Evolutionary conservation across 2,113 vertebrate species (phyloP).

Genomic region (Lophotis ruficrista): DNA sequence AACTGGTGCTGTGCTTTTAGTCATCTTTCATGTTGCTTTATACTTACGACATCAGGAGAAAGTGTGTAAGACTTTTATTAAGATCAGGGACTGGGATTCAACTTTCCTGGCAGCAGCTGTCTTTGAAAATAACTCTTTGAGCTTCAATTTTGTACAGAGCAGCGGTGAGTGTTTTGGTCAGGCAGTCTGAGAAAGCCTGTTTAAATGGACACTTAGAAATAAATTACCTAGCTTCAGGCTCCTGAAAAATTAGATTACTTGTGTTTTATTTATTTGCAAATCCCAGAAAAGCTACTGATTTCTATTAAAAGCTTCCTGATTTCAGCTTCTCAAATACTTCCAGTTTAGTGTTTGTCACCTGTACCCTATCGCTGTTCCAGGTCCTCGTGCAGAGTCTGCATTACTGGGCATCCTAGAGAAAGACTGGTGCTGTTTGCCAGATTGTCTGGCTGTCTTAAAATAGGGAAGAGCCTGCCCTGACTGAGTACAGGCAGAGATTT

Average conservation of each 20-base stretch:
- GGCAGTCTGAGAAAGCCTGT: neutral
- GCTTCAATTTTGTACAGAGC: neutral
- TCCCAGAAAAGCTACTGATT: neutral
- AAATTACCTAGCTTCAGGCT: neutral
- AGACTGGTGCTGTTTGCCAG: neutral
- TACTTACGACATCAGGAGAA: neutral
- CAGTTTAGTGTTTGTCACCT: neutral
- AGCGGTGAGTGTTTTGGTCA: neutral
- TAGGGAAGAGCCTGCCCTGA: neutral
- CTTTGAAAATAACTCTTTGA: neutral
- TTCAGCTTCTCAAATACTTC: neutral
- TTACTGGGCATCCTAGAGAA: neutral
- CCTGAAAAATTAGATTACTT: neutral
- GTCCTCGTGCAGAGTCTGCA: neutral
- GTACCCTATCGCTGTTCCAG: rapidly evolving
- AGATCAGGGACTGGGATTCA: neutral
- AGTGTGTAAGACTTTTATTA: neutral
- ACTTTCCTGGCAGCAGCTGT: neutral
- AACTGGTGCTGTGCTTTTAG: neutral
- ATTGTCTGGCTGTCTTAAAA: neutral
- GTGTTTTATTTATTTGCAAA: neutral
- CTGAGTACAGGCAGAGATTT: neutral
- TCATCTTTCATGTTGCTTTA: neutral
- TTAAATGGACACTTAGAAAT: neutral
- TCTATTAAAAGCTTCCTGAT: neutral